These are phyloP conservation scores for Metalampra italica DNA, from an alignment of 2,888 invertebrate species.

Conservation along the genomic window DNA sequence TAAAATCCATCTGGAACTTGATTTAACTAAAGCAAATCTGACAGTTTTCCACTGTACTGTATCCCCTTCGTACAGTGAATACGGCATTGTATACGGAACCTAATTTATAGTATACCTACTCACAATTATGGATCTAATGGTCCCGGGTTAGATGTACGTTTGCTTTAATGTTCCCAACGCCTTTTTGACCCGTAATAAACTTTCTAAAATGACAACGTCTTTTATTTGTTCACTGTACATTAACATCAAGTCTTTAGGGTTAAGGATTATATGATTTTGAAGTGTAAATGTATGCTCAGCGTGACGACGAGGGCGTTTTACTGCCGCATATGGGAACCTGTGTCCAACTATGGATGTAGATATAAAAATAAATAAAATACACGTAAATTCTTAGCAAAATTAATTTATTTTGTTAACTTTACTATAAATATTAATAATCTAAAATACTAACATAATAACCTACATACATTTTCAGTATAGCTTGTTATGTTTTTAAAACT, in stretches of 20 bases:
- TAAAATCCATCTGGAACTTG: too few relatives aligned
- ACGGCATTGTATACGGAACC: neutral
- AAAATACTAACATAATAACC: neutral
- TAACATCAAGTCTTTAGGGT: too few relatives aligned
- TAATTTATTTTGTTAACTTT: conserved; percentile 1
- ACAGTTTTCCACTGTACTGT: too few relatives aligned
- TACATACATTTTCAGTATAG: too few relatives aligned
- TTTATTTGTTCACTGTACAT: conserved; percentile 27
- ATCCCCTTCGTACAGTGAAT: too few relatives aligned
- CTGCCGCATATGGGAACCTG: too few relatives aligned
- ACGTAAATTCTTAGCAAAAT: neutral
- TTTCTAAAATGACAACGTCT: conserved; percentile 29
- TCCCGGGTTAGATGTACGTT: neutral
- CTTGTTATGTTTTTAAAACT: too few relatives aligned
- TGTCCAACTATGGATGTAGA: neutral
- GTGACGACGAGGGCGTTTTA: too few relatives aligned
- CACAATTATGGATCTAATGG: neutral
- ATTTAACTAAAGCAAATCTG: too few relatives aligned
- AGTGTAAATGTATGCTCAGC: too few relatives aligned
- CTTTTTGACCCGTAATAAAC: conserved; percentile 51
- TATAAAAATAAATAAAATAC: neutral
- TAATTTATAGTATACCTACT: neutral
- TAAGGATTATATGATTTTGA: too few relatives aligned
- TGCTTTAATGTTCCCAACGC: conserved; percentile 40
- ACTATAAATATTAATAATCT: neutral